Percentiles rank a stretch among this genome's conserved stretches.
phyloP scores from a whole-genome alignment of 2,113 vertebrate genomes.

The Gasterosteus nipponicus region DNA sequence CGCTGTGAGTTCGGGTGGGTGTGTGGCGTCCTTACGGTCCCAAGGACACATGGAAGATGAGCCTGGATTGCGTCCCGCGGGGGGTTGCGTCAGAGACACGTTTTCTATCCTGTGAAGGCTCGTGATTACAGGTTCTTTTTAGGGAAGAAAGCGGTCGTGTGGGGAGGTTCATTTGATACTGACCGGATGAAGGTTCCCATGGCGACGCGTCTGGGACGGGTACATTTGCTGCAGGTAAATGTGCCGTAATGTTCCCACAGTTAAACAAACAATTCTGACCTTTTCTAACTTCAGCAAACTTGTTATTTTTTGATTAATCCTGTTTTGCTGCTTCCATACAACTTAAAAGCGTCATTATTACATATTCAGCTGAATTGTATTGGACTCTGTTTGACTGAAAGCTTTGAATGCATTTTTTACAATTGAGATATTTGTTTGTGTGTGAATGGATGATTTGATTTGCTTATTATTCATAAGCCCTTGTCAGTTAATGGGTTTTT shows the following conservation, averaged over 20 bases:
- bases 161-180: conserved; percentile 13
- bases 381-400: not conserved
- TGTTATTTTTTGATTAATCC: not conserved
- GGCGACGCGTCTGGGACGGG: not conserved
- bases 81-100: conserved; percentile 28
- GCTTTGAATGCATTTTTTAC: not conserved
- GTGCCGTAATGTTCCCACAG: not conserved
- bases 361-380: not conserved
- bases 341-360: not conserved
- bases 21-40: not conserved
- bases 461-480: not conserved
- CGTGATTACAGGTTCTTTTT: conserved; percentile 27
- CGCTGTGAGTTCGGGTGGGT: not conserved
- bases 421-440: not conserved
- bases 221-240: conserved; percentile 16
- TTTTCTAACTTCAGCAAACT: not conserved
- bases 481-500: not conserved
- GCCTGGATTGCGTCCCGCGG: conserved; percentile 30
- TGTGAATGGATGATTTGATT: not conserved
- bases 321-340: not conserved
- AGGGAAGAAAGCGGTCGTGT: conserved; percentile 9
- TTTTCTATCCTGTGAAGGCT: conserved; percentile 21
- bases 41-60: conserved; percentile 18
- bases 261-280: not conserved
- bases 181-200: not conserved